Base-by-base conservation (phyloP, 2,888 invertebrate species). In the Clanis bilineata region DNA sequence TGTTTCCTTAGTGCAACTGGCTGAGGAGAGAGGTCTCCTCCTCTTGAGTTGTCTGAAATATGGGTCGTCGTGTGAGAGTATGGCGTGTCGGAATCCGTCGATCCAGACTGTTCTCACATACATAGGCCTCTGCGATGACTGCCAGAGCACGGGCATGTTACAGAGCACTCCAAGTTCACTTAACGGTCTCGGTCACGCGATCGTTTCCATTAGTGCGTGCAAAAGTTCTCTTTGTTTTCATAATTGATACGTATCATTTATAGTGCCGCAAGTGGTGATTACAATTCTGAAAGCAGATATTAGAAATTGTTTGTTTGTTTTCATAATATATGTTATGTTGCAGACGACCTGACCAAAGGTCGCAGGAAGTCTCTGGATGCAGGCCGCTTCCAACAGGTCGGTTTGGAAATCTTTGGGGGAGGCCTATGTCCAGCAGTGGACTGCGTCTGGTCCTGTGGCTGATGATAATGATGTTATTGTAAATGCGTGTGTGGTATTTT, bases 41-140 rank as follows among this genome's bases (percentile, higher is more conserved):
- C 70, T 79, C 76, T 63, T 83, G 2, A 85, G 71, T 62, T 82
- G 84, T 15, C 83, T 71, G 60, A 83, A 80, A 67, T 84, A 82
- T 0, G 92, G 94, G 80, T 95, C 95, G 84, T 95, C 94, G 62
- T 93, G 88, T 5, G 94, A 92, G 57, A 96, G 88, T 55, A 96
- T 93, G 18, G 95, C 95, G 87, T 95, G 95, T 67, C 95, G 93
- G 70, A 94, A 93, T 21, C 95, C 95, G 76, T 95, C 94, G 62
- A 95, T 93, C 96, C 96, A 97, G 58, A 94, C 93, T 51, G 94
- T 94, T 72, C 92, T 90, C 66, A 94, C 89, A 82, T 94, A 94
- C 82, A 94, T 86, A 75, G 94, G 94, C 65, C 93, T 89, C 82
- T 93, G 93, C 64, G 94, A 94, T 68, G 94, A 92, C 79, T 94